Evolutionary conservation across 1,140 invertebrate species (phyloP), one percentile per base, ranked within the genome.

Genomic region (Trichonephila inaurata): DNA sequence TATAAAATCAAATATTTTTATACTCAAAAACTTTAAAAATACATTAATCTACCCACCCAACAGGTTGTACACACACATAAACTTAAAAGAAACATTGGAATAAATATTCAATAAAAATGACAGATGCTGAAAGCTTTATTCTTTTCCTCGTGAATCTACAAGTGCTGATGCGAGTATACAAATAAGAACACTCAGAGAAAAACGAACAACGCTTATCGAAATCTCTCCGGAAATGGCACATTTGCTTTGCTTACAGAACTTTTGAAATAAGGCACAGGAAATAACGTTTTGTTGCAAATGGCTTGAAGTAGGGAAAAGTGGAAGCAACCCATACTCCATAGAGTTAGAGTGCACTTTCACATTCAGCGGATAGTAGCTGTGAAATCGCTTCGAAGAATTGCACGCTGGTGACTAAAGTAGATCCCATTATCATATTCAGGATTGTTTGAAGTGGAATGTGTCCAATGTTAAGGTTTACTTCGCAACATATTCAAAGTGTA

Each of bases 221-320:
- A 77, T 33, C 28, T 77, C 24, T 16, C 28, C 28, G 28, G 33
- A 77, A 77, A 77, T 77, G 72, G 72, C 18, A 19, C 72, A 40
- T 33, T 77, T 77, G 18, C 72, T 3, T 16, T 33, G 28, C 72
- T 77, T 77, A 33, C 28, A 77, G 28, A 16, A 33, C 72, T 77
- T 7, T 77, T 33, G 18, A 77, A 77, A 77, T 77, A 28, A 77
- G 72, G 28, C 28, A 77, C 2, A 7, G 72, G 33, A 40, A 77
- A 40, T 16, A 77, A 19, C 72, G 16, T 28, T 77, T 77, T 77
- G 72, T 77, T 77, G 72, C 72, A 77, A 77, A 77, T 77, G 72
- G 72, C 4, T 77, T 77, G 16, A 77, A 18, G 18, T 33, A 77
- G 7, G 72, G 28, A 77, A 77, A 77, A 40, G 72, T 33, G 28